Percentiles rank a stretch among this genome's conserved stretches.
Evolutionary conservation across 1,140 invertebrate species (phyloP).

Genomic region (Dreissena polymorpha): DNA sequence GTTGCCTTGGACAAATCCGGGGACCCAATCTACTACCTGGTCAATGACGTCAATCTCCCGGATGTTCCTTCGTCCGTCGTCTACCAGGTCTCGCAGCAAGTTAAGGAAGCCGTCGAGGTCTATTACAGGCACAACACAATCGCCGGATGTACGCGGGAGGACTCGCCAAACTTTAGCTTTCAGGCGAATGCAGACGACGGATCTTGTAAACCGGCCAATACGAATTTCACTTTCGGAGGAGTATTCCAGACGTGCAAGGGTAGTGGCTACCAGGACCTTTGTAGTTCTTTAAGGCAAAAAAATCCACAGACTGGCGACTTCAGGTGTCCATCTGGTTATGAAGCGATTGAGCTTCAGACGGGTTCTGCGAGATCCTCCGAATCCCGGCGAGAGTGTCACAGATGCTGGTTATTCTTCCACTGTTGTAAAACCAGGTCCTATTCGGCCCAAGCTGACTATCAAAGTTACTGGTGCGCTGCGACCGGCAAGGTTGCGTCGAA

Average conservation of each 20-base stretch:
- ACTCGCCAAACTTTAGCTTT: constrained; percentile 53
- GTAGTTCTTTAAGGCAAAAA: constrained; percentile 38
- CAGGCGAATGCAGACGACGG: constrained; percentile 47
- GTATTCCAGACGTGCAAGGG: constrained; percentile 66
- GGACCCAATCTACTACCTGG: constrained; percentile 50
- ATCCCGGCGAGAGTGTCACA: constrained; percentile 31
- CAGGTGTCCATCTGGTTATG: constrained; percentile 63
- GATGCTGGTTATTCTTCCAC: constrained; percentile 27
- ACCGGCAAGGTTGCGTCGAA: constrained; percentile 26
- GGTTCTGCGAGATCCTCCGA: constrained; percentile 30
- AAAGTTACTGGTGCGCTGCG: constrained; percentile 65
- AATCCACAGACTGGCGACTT: constrained; percentile 67
- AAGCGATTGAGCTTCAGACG: constrained; percentile 57
- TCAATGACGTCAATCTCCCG: constrained; percentile 45
- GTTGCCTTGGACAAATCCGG: constrained; percentile 31
- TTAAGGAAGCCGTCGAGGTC: constrained; percentile 55
- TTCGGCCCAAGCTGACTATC: constrained; percentile 35
- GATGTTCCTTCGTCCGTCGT: constrained; percentile 46
- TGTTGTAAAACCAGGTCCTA: constrained; percentile 16
- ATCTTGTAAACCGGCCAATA: constrained; percentile 16
- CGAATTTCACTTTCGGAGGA: constrained; percentile 58
- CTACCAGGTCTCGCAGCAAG: constrained; percentile 36
- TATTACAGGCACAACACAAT: constrained; percentile 53
- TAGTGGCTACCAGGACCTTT: constrained; percentile 33
- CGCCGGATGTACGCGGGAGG: constrained; percentile 42